Conservation (phyloP, 1,140 invertebrate species). For the Pogonomyrmex barbatus region DNA sequence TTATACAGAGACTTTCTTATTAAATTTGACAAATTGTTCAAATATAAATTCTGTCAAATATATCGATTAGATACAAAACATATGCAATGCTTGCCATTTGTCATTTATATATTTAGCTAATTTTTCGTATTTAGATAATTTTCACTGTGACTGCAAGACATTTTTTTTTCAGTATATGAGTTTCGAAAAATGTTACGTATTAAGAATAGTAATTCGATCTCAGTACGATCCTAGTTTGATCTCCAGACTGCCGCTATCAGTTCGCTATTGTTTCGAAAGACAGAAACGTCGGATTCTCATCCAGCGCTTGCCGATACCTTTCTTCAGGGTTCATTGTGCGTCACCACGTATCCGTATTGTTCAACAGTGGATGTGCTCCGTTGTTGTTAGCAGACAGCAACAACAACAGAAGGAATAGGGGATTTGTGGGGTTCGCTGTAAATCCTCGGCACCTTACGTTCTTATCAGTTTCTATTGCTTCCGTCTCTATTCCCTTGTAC, state of each 20-base stretch:
- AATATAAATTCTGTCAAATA: too few relatives aligned
- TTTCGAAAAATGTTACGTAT: conserved; percentile 35
- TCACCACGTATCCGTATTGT: conserved; percentile 71
- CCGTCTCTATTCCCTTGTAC: conserved; percentile 26
- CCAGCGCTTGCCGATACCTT: conserved; percentile 31
- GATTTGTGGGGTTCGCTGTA: conserved; percentile 58
- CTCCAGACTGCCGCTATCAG: conserved; percentile 57
- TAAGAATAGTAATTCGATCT: conserved; percentile 47
- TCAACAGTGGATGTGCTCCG: conserved; percentile 42
- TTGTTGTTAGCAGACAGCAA: conserved; percentile 68
- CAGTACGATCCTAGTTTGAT: conserved; percentile 3
- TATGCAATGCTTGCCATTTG: too few relatives aligned
- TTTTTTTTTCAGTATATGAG: neutral
- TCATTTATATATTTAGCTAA: too few relatives aligned
- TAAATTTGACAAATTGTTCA: too few relatives aligned
- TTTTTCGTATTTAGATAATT: too few relatives aligned
- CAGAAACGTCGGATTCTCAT: conserved; percentile 67
- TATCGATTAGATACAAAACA: too few relatives aligned
- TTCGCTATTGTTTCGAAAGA: conserved; percentile 68
- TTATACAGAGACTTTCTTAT: too few relatives aligned
- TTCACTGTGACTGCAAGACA: too few relatives aligned
- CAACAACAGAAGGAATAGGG: conserved; percentile 65
- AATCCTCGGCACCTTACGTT: conserved; percentile 43
- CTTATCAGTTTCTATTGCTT: conserved; percentile 64
- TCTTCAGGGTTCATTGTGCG: conserved; percentile 65